Evolutionary conservation across 2,797 vertebrate species (phyloP).

Genomic region (Neostethus bicornis): DNA sequence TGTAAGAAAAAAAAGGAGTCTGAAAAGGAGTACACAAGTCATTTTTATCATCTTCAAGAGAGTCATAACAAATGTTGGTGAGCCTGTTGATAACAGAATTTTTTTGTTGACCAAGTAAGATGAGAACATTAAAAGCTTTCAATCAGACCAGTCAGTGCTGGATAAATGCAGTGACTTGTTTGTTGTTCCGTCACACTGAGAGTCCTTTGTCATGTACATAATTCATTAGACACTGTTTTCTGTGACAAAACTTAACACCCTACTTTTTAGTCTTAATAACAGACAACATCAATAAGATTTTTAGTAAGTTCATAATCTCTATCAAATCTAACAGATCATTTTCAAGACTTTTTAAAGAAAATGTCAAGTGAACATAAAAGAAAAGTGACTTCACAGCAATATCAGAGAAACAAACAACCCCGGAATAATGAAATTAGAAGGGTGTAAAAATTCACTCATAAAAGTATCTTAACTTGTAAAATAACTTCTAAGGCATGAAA

Average conservation of each 20-base stretch:
- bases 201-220: conserved; percentile 54
- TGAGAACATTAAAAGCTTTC: conserved; percentile 30
- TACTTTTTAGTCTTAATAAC: conserved; percentile 57
- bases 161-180: conserved; percentile 62
- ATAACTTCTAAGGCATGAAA: conserved; percentile 1
- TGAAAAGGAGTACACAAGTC: too few species aligned
- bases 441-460: conserved; percentile 27
- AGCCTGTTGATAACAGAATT: conserved; percentile 39
- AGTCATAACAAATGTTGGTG: conserved; percentile 27
- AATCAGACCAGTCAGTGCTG: conserved; percentile 35
- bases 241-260: conserved; percentile 63
- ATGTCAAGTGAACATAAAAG: conserved; percentile 13
- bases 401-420: conserved; percentile 13
- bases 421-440: conserved; percentile 36
- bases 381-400: conserved; percentile 17
- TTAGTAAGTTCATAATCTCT: conserved; percentile 37
- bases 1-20: conserved; percentile 56
- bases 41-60: conserved; percentile 49
- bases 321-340: conserved; percentile 27
- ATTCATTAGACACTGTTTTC: conserved; percentile 67
- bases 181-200: conserved; percentile 58
- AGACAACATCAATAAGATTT: conserved; percentile 39
- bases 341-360: conserved; percentile 20
- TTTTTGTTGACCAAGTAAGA: conserved; percentile 45
- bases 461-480: conserved; percentile 14